Conservation (phyloP, 1,140 invertebrate species). For the Gryon sp. region DNA sequence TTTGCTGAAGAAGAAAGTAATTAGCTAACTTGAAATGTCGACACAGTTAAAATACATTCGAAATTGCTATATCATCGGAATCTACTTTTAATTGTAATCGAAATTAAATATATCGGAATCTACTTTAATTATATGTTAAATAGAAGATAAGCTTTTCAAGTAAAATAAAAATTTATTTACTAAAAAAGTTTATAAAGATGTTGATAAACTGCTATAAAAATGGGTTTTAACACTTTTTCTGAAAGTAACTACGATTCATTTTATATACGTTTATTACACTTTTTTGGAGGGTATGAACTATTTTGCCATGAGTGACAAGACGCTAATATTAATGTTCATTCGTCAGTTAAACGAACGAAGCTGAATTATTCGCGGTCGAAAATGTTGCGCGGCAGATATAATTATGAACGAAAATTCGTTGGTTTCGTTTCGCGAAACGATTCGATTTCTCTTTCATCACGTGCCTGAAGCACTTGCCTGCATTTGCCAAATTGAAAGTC, state of each 20-base stretch:
- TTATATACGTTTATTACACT: no score
- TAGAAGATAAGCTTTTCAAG: no score
- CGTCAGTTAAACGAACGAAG: neutral
- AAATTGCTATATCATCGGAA: neutral
- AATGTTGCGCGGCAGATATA: conserved; percentile 20
- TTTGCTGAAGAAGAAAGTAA: conserved; percentile 40
- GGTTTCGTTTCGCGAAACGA: conserved; percentile 47
- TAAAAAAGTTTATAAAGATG: no score
- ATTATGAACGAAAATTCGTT: conserved; percentile 54
- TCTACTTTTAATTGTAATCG: no score
- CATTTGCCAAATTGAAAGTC: conserved; percentile 66
- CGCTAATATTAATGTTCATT: conserved; percentile 13
- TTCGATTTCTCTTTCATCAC: conserved; percentile 60
- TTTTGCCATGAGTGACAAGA: neutral
- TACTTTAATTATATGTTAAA: no score
- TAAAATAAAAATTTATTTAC: no score
- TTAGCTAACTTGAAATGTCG: conserved; percentile 48
- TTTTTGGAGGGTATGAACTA: no score
- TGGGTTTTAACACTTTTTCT: no score
- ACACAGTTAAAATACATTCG: neutral
- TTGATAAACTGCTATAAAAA: no score
- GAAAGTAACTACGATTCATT: no score
- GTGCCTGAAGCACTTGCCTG: conserved; percentile 51
- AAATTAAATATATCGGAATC: no score
- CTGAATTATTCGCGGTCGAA: conserved; percentile 1